These are phyloP conservation scores for Eugnorisma glareosa DNA, from an alignment of 2,888 invertebrate species.

Conservation along the genomic window DNA sequence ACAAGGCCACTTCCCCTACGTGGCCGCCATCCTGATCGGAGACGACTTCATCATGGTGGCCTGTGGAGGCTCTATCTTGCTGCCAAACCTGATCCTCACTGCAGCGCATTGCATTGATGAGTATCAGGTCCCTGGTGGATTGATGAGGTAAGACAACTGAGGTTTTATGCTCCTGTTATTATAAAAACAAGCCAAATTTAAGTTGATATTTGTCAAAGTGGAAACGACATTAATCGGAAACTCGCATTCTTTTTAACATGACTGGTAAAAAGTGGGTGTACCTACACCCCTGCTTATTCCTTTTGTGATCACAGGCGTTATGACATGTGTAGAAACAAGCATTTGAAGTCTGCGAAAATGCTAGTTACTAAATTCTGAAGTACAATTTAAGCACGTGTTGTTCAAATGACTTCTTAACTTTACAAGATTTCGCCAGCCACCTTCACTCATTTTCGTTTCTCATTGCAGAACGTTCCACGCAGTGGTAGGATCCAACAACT, in stretches of 20 bases:
- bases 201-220: not conserved
- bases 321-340: not conserved
- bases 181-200: not conserved
- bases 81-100: constrained; percentile 58
- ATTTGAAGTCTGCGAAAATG: not conserved
- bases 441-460: not conserved
- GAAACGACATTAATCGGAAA: not conserved
- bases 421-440: not conserved
- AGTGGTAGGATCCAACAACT: constrained; percentile 69
- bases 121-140: constrained; percentile 52
- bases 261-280: not conserved
- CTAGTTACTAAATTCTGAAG: not conserved
- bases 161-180: not conserved
- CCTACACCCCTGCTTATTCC: not conserved
- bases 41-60: constrained; percentile 48
- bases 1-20: constrained; percentile 66
- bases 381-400: not conserved
- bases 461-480: constrained; percentile 65
- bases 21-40: constrained; percentile 70
- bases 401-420: not conserved
- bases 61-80: constrained; percentile 62
- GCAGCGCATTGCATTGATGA: constrained; percentile 76
- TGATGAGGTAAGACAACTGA: constrained; percentile 58
- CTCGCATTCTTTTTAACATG: not conserved
- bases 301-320: not conserved